Evolutionary conservation across 2,888 invertebrate genomes (phyloP), one percentile per base, ranked within the genome.

Genomic region (Orthosia cruda): DNA sequence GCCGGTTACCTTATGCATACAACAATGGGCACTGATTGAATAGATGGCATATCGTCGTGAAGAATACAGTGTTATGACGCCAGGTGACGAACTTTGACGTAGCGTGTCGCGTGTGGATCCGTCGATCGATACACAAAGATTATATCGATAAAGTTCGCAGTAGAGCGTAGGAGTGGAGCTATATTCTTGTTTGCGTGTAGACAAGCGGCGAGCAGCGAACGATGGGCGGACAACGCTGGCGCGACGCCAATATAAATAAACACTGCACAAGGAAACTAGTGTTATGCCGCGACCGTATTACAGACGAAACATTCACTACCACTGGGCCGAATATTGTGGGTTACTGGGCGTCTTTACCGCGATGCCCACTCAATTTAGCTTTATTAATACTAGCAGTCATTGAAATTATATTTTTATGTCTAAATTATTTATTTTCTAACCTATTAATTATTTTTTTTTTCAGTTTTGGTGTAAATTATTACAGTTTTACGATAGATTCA

Each of bases 191-290:
- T 95, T 93, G 92, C 93, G 89, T 90, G 92, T 92, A 94, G 94
- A 93, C 91, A 92, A 91, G 90, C 91, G 91, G 89, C 88, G 90
- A 89, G 89, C 90, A 88, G 88, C 91, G 89, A 92, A 90, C 93
- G 93, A 93, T 93, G 94, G 93, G 91, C 95, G 95, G 94, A 95
- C 95, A 95, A 93, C 94, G 93, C 93, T 96, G 96, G 96, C 96
- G 80, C 84, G 77, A 77, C 71, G 96, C 96, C 96, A 96, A 96
- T 89, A 94, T 95, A 96, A 96, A 95, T 95, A 96, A 96, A 96
- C 96, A 96, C 95, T 95, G 96, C 96, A 96, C 96, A 96, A 95
- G 96, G 96, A 95, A 96, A 96, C 96, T 96, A 96, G 96, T 96
- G 96, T 96, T 96, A 95, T 95, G 96, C 96, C 96, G 96, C 96